These are phyloP conservation scores for Brachionus angularis DNA, from an alignment of 1,140 invertebrate genomes.

Conservation along the genomic window DNA sequence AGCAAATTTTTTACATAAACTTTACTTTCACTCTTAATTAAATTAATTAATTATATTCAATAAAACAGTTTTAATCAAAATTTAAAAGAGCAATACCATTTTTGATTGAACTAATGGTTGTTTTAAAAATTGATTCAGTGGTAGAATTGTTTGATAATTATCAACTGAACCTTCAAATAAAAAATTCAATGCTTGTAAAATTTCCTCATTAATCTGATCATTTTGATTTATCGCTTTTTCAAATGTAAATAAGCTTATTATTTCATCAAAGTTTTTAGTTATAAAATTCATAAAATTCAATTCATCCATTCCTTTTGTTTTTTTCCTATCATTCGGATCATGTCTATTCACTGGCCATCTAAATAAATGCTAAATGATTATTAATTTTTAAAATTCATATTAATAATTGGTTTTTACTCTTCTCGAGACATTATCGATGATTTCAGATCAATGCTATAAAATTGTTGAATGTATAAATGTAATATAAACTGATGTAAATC, in stretches of 20 bases:
- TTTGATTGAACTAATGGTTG: conserved; percentile 33
- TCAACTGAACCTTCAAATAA: conserved; percentile 30
- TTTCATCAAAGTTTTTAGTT: conserved; percentile 36
- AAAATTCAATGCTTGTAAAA: conserved; percentile 34
- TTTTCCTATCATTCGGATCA: conserved; percentile 15
- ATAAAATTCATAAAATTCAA: conserved; percentile 39
- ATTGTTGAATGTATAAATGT: conserved; percentile 41
- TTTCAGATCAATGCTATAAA: conserved; percentile 36
- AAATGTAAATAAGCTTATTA: conserved; percentile 19
- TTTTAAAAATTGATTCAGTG: conserved; percentile 23
- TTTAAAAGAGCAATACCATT: neutral
- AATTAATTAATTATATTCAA: neutral
- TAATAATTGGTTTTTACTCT: conserved; percentile 4
- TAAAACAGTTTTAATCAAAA: neutral
- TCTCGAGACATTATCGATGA: conserved; percentile 39
- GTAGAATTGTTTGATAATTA: conserved; percentile 34
- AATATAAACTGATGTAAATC: conserved; percentile 39
- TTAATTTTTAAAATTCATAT: neutral
- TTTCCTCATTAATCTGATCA: conserved; percentile 35
- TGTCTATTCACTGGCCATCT: conserved; percentile 43
- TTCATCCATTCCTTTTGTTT: conserved; percentile 39
- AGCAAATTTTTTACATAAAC: conserved; percentile 36
- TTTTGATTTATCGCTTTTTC: conserved; percentile 41
- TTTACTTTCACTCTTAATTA: conserved; percentile 35
- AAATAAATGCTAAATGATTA: neutral